Evolutionary conservation across 2,888 invertebrate species (phyloP).

Genomic region (Chymomyza fuscimana): DNA sequence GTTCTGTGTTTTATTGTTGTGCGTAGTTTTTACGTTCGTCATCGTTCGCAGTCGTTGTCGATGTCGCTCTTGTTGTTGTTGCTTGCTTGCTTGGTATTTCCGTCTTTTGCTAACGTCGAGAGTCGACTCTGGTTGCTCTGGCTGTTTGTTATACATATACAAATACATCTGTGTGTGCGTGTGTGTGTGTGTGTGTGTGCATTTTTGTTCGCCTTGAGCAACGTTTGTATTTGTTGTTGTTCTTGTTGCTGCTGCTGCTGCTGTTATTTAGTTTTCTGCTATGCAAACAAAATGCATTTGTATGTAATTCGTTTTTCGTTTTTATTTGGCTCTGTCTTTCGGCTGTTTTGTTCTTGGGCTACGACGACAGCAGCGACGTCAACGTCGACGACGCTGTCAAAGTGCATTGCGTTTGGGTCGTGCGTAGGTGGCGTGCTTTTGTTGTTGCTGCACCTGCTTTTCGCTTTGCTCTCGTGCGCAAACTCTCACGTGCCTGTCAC

Average conservation of each 20-base stretch:
- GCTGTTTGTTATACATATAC: constrained; percentile 29
- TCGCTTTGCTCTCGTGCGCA: constrained; percentile 56
- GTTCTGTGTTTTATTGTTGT: constrained; percentile 70
- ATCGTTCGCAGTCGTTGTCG: constrained; percentile 47
- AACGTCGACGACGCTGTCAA: constrained; percentile 42
- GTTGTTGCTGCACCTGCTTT: constrained; percentile 16
- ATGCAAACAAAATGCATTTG: constrained; percentile 56
- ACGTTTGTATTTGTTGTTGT: constrained; percentile 13
- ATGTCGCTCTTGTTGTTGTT: not conserved
- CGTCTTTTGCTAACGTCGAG: constrained; percentile 55
- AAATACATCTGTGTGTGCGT: constrained; percentile 1
- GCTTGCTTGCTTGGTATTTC: constrained; percentile 59
- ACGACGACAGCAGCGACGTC: constrained; percentile 24
- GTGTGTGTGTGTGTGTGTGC: not conserved
- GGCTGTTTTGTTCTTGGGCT: constrained; percentile 18
- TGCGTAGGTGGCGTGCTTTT: constrained; percentile 51
- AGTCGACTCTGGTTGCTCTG: constrained; percentile 29
- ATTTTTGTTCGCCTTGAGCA: constrained; percentile 61
- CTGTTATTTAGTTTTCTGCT: constrained; percentile 56
- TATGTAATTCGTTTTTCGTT: constrained; percentile 44
- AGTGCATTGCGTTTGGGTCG: constrained; percentile 65
- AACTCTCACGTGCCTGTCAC: constrained; percentile 48
- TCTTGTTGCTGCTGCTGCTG: constrained; percentile 44
- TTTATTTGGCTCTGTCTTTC: constrained; percentile 42
- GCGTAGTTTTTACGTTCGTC: constrained; percentile 74